Percentiles rank a stretch among this genome's conserved stretches.
Conservation (phyloP, 2,888 invertebrate species). For the Cryptosula pallasiana region DNA sequence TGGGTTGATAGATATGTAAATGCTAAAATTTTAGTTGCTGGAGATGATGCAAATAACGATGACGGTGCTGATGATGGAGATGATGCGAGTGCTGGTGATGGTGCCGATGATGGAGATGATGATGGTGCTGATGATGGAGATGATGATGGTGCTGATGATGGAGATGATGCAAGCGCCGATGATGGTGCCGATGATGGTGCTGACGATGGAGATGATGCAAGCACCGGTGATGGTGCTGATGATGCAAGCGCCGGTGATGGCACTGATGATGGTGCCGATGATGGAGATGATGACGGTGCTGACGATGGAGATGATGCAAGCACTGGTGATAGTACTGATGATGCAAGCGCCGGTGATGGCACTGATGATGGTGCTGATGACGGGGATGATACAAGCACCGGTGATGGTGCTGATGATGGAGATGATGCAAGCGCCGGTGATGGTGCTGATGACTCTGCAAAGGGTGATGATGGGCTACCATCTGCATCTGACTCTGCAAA, state of each 20-base stretch:
- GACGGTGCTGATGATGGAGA: not conserved
- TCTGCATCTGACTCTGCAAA: too few relatives aligned
- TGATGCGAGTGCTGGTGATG: conserved; percentile 22
- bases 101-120: not conserved
- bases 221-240: conserved; percentile 22
- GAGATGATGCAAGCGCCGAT: conserved; percentile 14
- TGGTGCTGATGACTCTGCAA: conserved; percentile 17
- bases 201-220: conserved; percentile 22
- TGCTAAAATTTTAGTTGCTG: too few relatives aligned
- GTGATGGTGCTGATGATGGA: conserved; percentile 24
- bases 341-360: conserved; percentile 23
- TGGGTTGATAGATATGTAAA: too few relatives aligned
- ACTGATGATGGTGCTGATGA: conserved; percentile 6
- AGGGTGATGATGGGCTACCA: not conserved
- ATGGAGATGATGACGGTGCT: conserved; percentile 21
- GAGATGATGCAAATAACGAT: not conserved
- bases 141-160: conserved; percentile 24
- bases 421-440: not conserved
- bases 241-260: conserved; percentile 15
- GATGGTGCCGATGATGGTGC: conserved; percentile 12
- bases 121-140: conserved; percentile 24
- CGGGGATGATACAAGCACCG: conserved; percentile 15
- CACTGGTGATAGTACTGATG: conserved; percentile 13
- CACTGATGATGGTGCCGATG: not conserved
- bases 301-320: conserved; percentile 19